Evolutionary conservation across 2,888 invertebrate species (phyloP).

Genomic region (Bombylius major): DNA sequence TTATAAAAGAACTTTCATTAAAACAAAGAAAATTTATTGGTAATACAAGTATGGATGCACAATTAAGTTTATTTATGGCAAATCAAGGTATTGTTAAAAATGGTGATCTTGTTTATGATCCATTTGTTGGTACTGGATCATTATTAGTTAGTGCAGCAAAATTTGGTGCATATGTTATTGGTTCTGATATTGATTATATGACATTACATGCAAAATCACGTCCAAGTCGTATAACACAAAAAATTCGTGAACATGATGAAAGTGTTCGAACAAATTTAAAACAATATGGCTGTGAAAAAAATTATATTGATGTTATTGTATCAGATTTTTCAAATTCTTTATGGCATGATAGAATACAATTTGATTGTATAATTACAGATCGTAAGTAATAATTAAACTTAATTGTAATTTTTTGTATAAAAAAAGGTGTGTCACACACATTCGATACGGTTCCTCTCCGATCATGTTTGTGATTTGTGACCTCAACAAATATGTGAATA

Average conservation of each 20-base stretch:
- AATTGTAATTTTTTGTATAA: background rate
- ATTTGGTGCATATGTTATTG: slow-evolving; percentile 75
- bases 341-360: slow-evolving; percentile 55
- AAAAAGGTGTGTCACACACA: background rate
- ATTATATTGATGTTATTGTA: slow-evolving; percentile 77
- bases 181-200: slow-evolving; percentile 88
- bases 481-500: no score
- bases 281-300: slow-evolving; percentile 67
- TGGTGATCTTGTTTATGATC: slow-evolving; percentile 76
- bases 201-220: slow-evolving; percentile 80
- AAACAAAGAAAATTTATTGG: slow-evolving; percentile 91
- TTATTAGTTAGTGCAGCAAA: slow-evolving; percentile 78
- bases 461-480: no score
- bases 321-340: slow-evolving; percentile 81
- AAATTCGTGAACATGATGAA: slow-evolving; percentile 70
- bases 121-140: slow-evolving; percentile 73
- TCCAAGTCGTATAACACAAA: slow-evolving; percentile 66
- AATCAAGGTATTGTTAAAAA: slow-evolving; percentile 70
- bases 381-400: slow-evolving; percentile 48
- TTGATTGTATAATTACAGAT: slow-evolving; percentile 93
- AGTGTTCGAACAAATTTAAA: slow-evolving; percentile 76
- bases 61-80: slow-evolving; percentile 86
- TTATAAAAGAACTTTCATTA: slow-evolving; percentile 68
- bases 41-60: slow-evolving; percentile 98
- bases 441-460: no score